Evolutionary conservation across 2,113 vertebrate genomes (phyloP), one percentile per base, ranked within the genome.

Genomic region (Phalacrocorax carbo): DNA sequence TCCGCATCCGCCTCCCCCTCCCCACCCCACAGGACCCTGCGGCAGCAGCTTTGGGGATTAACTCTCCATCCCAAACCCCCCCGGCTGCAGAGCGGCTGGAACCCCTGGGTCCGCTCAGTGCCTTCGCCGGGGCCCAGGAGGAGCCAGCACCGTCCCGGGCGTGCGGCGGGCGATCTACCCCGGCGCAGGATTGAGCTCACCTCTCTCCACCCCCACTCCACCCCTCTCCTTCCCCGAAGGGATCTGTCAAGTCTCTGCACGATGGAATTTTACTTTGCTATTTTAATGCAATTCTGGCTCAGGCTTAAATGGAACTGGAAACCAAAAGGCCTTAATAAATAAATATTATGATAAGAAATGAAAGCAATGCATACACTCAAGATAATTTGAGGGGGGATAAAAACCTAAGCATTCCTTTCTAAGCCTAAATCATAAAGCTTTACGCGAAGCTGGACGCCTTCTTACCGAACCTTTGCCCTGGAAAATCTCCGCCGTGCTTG

Each of bases 281-380:
- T 98, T 98, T 98, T 98, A 98, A 98, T 98, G 98, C 96, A 98
- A 97, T 98, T 98, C 97, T 98, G 98, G 98, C 97, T 98, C 98
- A 79, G 97, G 98, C 98, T 98, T 98, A 97, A 98, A 98, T 98
- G 98, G 98, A 98, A 98, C 96, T 98, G 97, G 98, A 98, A 98
- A 98, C 97, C 98, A 90, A 84, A 97, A 95, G 97, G 97, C 96
- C 96, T 98, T 98, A 98, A 98, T 98, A 98, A 98, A 98, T 98
- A 98, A 98, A 98, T 98, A 98, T 98, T 98, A 98, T 98, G 98
- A 98, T 98, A 98, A 98, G 98, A 98, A 98, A 98, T 97, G 98
- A 98, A 98, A 98, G 98, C 97, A 98, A 97, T 97, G 97, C 97
- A 96, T 97, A 96, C 94, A 97, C 93, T 95, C 95, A 95, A 98